A percentile compares a stretch with the other conserved stretches of the same genome.
Evolutionary conservation across 2,888 invertebrate species (phyloP).

Genomic region (Drosophila cognata): DNA sequence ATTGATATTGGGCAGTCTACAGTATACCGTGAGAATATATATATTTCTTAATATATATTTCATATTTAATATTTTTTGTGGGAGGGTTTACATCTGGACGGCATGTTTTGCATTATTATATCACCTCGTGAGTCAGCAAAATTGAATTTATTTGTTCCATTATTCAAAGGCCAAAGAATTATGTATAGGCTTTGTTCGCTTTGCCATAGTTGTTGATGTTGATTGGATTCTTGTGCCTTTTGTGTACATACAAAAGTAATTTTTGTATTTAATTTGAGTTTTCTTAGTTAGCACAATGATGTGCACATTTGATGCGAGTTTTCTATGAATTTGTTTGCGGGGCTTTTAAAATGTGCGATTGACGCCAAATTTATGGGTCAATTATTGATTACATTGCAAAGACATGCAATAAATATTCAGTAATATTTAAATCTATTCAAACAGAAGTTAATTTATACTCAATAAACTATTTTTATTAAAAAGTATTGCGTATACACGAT

Average conservation of each 20-base stretch:
- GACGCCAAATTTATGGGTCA: neutral
- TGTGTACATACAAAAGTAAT: conserved; percentile 5
- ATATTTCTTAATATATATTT: neutral
- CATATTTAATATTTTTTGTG: neutral
- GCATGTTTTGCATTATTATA: conserved; percentile 14
- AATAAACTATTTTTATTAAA: neutral
- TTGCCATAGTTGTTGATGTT: conserved; percentile 15
- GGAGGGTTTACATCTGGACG: conserved; percentile 38
- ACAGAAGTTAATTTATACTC: neutral
- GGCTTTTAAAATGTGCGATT: conserved; percentile 11
- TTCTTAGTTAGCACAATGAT: conserved; percentile 16
- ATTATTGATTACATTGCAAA: neutral
- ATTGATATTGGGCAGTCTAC: neutral
- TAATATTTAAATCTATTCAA: neutral
- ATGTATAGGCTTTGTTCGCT: conserved; percentile 36
- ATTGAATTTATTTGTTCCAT: conserved; percentile 39
- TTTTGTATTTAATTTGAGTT: conserved; percentile 24
- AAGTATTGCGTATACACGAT: neutral
- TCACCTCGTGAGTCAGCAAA: conserved; percentile 51
- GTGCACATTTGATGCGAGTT: conserved; percentile 16
- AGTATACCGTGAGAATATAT: neutral
- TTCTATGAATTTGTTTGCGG: conserved; percentile 10
- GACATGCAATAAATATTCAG: neutral
- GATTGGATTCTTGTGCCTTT: conserved; percentile 35
- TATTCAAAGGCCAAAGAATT: conserved; percentile 48